phyloP scores from a whole-genome alignment of 2,888 invertebrate genomes.

The Nebria brevicollis region DNA sequence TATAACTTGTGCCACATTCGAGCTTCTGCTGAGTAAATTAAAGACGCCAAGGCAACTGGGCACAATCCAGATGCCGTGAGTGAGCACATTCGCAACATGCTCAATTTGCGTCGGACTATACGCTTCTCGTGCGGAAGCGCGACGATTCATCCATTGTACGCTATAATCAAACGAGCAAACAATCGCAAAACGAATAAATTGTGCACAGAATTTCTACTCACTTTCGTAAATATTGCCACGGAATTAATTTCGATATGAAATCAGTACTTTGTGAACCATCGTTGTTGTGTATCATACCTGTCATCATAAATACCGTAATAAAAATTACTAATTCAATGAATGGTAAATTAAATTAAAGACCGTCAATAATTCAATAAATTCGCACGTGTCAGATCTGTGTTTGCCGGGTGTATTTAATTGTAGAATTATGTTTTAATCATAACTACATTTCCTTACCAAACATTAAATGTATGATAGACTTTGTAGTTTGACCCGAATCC shows the following conservation, averaged over 20 bases:
- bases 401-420: neutral
- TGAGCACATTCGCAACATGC: constrained; percentile 90
- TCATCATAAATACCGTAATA: constrained; percentile 47
- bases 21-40: constrained; percentile 78
- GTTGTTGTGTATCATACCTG: constrained; percentile 59
- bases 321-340: constrained; percentile 16
- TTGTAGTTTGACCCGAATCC: constrained; percentile 45
- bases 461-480: constrained; percentile 31
- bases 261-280: constrained; percentile 55
- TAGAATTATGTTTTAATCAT: constrained; percentile 42
- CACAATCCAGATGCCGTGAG: constrained; percentile 89
- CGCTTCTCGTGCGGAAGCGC: constrained; percentile 78
- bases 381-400: neutral
- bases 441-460: constrained; percentile 24
- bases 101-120: constrained; percentile 90
- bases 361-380: constrained; percentile 4
- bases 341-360: neutral
- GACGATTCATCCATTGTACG: constrained; percentile 81
- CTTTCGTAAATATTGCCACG: constrained; percentile 57
- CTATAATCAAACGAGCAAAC: constrained; percentile 52
- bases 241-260: constrained; percentile 52
- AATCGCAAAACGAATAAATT: constrained; percentile 8
- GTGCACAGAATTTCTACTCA: constrained; percentile 48
- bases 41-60: constrained; percentile 84
- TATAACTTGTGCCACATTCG: constrained; percentile 77